Evolutionary conservation across 1,140 invertebrate genomes (phyloP), one percentile per base, ranked within the genome.

Genomic region (Bombus haemorrhoidalis): DNA sequence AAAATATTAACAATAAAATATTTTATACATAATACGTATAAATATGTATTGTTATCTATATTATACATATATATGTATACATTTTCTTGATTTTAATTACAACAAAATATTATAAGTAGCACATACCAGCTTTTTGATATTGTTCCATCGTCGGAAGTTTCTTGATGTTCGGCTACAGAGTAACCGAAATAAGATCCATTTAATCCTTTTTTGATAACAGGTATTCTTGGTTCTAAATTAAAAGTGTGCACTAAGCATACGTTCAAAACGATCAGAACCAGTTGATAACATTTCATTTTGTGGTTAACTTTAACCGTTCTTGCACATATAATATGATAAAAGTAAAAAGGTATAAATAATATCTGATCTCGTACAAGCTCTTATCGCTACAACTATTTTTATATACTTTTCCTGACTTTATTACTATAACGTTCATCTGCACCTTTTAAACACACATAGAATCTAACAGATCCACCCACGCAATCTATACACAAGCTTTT

Each of bases 201-300:
- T 66, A 93, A 88, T 88, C 98, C 98, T 79, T 95, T 94, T 95
- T 98, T 98, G 91, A 98, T 96, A 91, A 98, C 95, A 92, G 98
- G 98, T 95, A 98, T 96, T 93, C 97, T 96, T 74, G 97, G 96
- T 94, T 98, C 98, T 91, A 98, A 96, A 96, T 98, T 99, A 95
- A 98, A 98, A 34, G 69, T 69, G 9, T 90, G 41, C 9, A 81
- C 79, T 22, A 79, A 68, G 41, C 77, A 84, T 39, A 72, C 86
- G 66, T 62, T 69, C 22, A 90, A 39, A 83, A 78, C 22, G 59
- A 78, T 13, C 68, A 72, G 81, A 43, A 47, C n/a, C 66, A 85
- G 10, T n/a, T 43, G 71, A 68, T 41, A 81, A 41, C 4, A 75
- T 68, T 28, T 74, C 79, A 85, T 85, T 66, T 81, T 81, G 59